These are phyloP conservation scores for Benitochromis conjunctus DNA, from an alignment of 2,113 vertebrate species.

Conservation along the genomic window DNA sequence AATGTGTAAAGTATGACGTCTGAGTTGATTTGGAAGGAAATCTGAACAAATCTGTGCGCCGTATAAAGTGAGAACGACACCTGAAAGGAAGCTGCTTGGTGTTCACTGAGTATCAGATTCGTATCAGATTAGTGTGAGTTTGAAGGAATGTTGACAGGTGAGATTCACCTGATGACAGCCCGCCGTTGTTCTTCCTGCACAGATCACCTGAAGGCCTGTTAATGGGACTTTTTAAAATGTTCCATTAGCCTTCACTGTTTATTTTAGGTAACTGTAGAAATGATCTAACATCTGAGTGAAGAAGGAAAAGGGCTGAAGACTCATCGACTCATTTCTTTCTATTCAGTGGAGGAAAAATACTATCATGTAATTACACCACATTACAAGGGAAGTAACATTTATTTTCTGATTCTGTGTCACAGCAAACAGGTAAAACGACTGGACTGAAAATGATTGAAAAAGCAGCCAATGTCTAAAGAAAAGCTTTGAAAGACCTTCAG, in stretches of 20 bases:
- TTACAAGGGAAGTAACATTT: background rate
- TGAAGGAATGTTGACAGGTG: background rate
- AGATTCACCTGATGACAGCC: background rate
- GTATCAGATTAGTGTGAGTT: too few species aligned
- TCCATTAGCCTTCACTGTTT: background rate
- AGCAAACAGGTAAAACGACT: background rate
- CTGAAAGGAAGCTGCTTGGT: background rate
- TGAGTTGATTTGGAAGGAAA: background rate
- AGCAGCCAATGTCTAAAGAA: too few species aligned
- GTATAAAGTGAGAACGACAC: background rate
- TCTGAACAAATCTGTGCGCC: background rate
- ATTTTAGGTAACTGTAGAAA: background rate
- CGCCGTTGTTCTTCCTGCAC: background rate
- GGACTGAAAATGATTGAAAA: too few species aligned
- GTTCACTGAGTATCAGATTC: background rate
- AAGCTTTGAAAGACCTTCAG: too few species aligned
- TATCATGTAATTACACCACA: background rate
- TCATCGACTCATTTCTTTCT: background rate
- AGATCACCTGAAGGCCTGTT: background rate
- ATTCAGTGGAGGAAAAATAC: background rate
- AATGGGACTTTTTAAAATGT: background rate
- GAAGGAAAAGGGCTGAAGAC: background rate
- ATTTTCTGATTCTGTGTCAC: background rate
- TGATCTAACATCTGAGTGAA: background rate
- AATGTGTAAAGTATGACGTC: accelerated